Evolutionary conservation across 2,797 vertebrate genomes (phyloP).

Genomic region (Oreochromis mossambicus): DNA sequence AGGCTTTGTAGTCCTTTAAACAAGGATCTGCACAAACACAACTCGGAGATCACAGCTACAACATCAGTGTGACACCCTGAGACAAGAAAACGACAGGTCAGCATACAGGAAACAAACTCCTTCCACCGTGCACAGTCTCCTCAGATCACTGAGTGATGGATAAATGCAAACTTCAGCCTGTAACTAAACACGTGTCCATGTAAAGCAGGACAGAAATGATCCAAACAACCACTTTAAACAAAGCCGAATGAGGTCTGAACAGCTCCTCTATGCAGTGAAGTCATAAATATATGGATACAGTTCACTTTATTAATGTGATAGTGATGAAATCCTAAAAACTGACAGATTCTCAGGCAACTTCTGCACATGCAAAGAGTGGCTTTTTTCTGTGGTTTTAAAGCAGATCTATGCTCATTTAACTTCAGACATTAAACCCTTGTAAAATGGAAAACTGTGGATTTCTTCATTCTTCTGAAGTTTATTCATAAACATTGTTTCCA

Average conservation of each 20-base stretch:
- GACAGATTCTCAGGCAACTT: neutral
- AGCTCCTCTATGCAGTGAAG: fast-evolving
- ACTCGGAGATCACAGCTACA: neutral
- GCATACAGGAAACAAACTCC: neutral
- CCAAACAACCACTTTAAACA: neutral
- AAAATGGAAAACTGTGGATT: fast-evolving
- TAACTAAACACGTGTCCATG: neutral
- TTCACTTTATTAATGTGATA: neutral
- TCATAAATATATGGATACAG: fast-evolving
- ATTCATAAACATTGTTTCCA: neutral
- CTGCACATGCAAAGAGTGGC: neutral
- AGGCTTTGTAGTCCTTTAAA: neutral
- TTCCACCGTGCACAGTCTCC: neutral
- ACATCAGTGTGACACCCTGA: neutral
- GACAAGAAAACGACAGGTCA: neutral
- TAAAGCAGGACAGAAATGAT: neutral
- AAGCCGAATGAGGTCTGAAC: neutral
- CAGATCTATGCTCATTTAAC: fast-evolving
- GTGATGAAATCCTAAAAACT: neutral
- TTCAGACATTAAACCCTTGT: neutral
- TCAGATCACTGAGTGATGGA: neutral
- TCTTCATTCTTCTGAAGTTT: neutral
- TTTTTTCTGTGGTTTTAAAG: neutral
- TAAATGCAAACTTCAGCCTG: neutral
- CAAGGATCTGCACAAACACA: neutral